Evolutionary conservation across 2,113 vertebrate genomes (phyloP), one percentile per base, ranked within the genome.

Genomic region (Acanthochromis polyacanthus): DNA sequence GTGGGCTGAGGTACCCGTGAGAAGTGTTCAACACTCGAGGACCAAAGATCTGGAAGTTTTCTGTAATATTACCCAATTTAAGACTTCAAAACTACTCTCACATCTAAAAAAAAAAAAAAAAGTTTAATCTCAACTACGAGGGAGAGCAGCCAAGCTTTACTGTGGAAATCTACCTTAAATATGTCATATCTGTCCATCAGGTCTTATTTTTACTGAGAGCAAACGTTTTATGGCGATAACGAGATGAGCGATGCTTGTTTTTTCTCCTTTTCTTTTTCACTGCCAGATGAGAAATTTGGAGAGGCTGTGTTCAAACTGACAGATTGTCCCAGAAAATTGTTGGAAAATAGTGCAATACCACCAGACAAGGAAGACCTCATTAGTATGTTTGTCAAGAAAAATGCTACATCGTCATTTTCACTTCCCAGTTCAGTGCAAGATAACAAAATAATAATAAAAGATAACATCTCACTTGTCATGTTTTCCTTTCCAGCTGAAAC

Each of bases 261-360:
- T 50, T 15, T 20, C 56, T 23, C 11, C 48, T 50, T 20, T 62
- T 23, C 11, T 55, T 50, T 53, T 69, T 19, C 81, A 91, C 91
- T 83, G 38, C 68, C 71, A 82, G 85, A 92, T 70, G 25, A 82
- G 56, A 75, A 81, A 71, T 89, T 90, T 89, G 64, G 71, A 84
- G 81, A 80, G 73, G 65, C 72, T 58, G 68, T 75, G 60, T 88
- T 83, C 25, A 79, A 86, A 84, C 67, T 55, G 78, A 83, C 66
- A 69, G 92, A 94, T 93, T 92, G 92, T 94, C 93, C 95, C 67
- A 87, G 88, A 91, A 95, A 92, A n/a, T n/a, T n/a, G 65, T 92
- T 95, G 87, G 88, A 95, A 25, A 94, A 95, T 93, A 97, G 96
- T 97, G 96, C 96, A 96, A 97, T 92, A 95, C 94, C 95, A 95